A percentile compares a stretch with the other conserved stretches of the same genome.
Evolutionary conservation across 2,888 invertebrate genomes (phyloP).

Genomic region (Zelleria hepariella): DNA sequence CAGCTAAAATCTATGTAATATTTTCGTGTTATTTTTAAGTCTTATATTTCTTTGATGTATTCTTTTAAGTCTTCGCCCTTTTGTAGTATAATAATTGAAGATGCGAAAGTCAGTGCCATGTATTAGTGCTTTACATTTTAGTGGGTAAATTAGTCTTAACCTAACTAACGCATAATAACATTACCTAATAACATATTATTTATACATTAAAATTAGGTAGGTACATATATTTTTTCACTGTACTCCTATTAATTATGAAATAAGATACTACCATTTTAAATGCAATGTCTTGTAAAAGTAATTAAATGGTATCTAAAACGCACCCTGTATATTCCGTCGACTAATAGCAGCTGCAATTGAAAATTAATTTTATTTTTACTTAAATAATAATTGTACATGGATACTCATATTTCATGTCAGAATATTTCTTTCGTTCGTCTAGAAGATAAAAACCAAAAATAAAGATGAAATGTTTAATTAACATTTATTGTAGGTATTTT

Average conservation of each 20-base stretch:
- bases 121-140: constrained; percentile 45
- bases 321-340: neutral
- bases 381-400: too few species aligned
- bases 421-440: too few species aligned
- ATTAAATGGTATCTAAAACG: constrained; percentile 4
- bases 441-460: too few species aligned
- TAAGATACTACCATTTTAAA: neutral
- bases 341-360: neutral
- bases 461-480: too few species aligned
- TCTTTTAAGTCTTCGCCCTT: neutral
- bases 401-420: too few species aligned
- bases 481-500: neutral
- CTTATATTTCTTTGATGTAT: neutral
- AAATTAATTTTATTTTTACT: too few species aligned
- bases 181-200: constrained; percentile 9
- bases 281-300: neutral
- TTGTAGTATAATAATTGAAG: neutral
- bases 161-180: neutral
- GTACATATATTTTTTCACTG: neutral
- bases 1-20: neutral
- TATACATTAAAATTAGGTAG: neutral
- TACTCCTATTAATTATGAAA: neutral
- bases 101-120: constrained; percentile 59
- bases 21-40: neutral
- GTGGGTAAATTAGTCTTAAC: neutral